Conservation (phyloP, 2,888 invertebrate species). For the Conomelus anceps region DNA sequence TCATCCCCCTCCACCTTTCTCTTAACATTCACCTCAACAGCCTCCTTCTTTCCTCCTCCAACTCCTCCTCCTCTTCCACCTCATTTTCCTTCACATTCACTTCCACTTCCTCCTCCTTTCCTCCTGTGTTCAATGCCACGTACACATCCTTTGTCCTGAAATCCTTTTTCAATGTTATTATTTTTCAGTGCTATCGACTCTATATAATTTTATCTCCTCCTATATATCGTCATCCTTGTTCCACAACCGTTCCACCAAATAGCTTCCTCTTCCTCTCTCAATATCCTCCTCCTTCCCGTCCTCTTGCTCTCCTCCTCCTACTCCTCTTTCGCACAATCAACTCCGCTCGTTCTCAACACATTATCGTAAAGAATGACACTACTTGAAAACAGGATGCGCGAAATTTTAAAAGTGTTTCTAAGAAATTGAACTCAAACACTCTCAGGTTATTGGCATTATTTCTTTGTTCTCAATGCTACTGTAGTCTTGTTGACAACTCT, state of each 20-base stretch:
- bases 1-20: background rate
- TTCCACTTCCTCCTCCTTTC: background rate
- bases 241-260: background rate
- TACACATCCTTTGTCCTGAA: background rate
- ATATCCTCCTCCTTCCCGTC: background rate
- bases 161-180: background rate
- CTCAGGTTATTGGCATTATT: background rate
- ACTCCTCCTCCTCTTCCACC: background rate
- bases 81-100: background rate
- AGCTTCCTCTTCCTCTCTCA: background rate
- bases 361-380: background rate
- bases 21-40: too few relatives aligned
- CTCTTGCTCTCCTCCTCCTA: background rate
- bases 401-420: background rate
- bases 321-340: background rate
- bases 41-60: too few relatives aligned
- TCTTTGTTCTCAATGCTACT: background rate
- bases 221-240: background rate
- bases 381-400: background rate
- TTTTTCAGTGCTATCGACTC: background rate
- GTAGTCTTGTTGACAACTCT: too few relatives aligned
- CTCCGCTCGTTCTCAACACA: background rate
- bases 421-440: background rate
- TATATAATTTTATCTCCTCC: background rate
- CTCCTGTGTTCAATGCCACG: background rate